phyloP scores from a whole-genome alignment of 2,888 invertebrate species.

The Gymnosoma rotundatum region DNA sequence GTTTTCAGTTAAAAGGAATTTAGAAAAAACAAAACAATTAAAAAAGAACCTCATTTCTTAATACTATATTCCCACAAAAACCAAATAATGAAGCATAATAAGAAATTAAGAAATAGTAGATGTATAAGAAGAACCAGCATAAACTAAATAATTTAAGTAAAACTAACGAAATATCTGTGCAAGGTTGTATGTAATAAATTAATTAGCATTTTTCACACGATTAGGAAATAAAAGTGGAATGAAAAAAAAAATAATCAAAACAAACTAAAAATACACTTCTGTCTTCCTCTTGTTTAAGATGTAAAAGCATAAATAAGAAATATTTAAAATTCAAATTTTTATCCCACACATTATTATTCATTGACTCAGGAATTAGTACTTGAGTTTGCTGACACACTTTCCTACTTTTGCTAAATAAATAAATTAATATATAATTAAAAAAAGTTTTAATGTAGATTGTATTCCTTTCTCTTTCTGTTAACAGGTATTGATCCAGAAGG shows the following conservation, averaged over 20 bases:
- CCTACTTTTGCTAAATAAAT: too few species aligned
- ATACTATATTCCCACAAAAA: constrained; percentile 54
- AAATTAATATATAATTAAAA: background rate
- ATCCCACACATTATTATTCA: too few species aligned
- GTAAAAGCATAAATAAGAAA: too few species aligned
- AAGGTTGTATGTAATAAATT: constrained; percentile 75
- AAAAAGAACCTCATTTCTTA: constrained; percentile 46
- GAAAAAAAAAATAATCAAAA: background rate
- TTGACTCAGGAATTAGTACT: too few species aligned
- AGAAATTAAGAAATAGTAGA: constrained; percentile 3
- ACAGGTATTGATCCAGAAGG: constrained; percentile 89
- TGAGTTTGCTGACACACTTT: too few species aligned
- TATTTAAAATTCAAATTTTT: too few species aligned
- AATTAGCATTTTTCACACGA: constrained; percentile 79
- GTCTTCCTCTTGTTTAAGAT: too few species aligned
- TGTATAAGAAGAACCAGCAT: background rate
- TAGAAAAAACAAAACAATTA: constrained; percentile 37
- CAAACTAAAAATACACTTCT: too few species aligned
- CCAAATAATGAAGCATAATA: background rate
- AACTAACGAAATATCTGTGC: constrained; percentile 70
- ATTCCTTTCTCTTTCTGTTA: constrained; percentile 41
- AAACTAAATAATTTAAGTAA: constrained; percentile 47
- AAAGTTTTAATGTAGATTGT: constrained; percentile 12
- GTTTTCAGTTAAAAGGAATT: background rate
- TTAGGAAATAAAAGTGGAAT: constrained; percentile 59